Evolutionary conservation across 1,140 invertebrate species (phyloP), one percentile per base, ranked within the genome.

Genomic region (Drosophila sturtevanti): DNA sequence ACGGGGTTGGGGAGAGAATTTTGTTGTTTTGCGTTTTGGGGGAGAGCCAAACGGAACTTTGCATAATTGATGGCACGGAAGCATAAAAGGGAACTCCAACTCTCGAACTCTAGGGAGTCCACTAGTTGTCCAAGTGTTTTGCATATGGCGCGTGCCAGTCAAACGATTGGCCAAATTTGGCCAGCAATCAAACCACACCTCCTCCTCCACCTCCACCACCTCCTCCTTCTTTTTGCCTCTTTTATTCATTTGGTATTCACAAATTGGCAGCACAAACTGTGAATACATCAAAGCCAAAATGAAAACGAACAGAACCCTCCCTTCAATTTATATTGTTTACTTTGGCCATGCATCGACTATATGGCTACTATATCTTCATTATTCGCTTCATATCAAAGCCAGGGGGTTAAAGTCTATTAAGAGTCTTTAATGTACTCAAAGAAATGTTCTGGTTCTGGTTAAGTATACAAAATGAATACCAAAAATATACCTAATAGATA

Each of bases 61-160:
- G 79, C 84, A 89, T 87, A 87, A 87, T 87, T 89, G 84, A 77
- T 73, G 76, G 84, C 82, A 89, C 84, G 82, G 82, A 87, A 87
- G 84, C 82, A 63, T 63, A 56, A 78, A 76, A 37, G 48, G 60
- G 59, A 72, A 79, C 72, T 72, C 72, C 67, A 70, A 24, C 11
- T 31, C 22, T 37, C 44, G 37, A 16, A 44, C 37, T 37, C 27
- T 18, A 27, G 27, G 14, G 34, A 38, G 34, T 41, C 38, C 18
- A 44, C 61, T 61, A 38, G 22, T 18, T 24, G 54, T 52, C 59
- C 51, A 78, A 77, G 62, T 84, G 60, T 71, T 82, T 82, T 59
- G 82, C 82, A 87, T 87, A 77, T 79, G 84, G 82, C 82, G 84
- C 82, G 82, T 87, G 84, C 82, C 84, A 73, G 44, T 35, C 78